Evolutionary conservation across 2,113 vertebrate species (phyloP).

Genomic region (Sus scrofa): DNA sequence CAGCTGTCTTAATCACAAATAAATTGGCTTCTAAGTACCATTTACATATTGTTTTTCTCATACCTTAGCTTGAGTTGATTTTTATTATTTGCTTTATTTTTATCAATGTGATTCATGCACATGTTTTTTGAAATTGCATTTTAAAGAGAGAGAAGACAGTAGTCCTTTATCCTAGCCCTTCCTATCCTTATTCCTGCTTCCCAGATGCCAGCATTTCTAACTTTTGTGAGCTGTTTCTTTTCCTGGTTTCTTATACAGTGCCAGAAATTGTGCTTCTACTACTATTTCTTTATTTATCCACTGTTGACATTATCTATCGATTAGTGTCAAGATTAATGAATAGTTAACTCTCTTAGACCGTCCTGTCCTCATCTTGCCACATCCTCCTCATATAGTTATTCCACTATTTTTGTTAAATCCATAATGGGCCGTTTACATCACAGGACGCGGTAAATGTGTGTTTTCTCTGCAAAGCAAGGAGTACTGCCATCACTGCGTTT

Average conservation of each 20-base stretch:
- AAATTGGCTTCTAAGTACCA: slow-evolving; percentile 52
- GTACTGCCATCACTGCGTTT: background rate
- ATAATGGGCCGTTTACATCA: slow-evolving; percentile 56
- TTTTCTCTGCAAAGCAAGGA: slow-evolving; percentile 23
- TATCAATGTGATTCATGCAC: slow-evolving; percentile 27
- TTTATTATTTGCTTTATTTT: slow-evolving; percentile 65
- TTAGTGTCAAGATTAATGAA: slow-evolving; percentile 65
- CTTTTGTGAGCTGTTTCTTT: slow-evolving; percentile 24
- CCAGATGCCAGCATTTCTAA: slow-evolving; percentile 53
- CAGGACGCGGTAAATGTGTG: slow-evolving; percentile 3
- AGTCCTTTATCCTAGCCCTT: background rate
- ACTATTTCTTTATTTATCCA: slow-evolving; percentile 70
- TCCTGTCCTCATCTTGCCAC: slow-evolving; percentile 60
- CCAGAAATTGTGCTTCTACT: slow-evolving; percentile 53
- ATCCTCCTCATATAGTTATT: slow-evolving; percentile 69
- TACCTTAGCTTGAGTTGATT: slow-evolving; percentile 1
- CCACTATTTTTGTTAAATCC: slow-evolving; percentile 74
- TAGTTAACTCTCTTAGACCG: slow-evolving; percentile 69
- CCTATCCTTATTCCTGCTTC: background rate
- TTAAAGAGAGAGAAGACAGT: slow-evolving; percentile 38
- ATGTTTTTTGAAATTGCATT: background rate
- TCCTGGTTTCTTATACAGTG: background rate
- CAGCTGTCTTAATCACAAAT: slow-evolving; percentile 73
- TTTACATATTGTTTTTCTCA: slow-evolving; percentile 59
- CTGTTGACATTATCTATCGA: slow-evolving; percentile 64